phyloP scores from a whole-genome alignment of 2,113 vertebrate genomes.

The Phocoena phocoena region DNA sequence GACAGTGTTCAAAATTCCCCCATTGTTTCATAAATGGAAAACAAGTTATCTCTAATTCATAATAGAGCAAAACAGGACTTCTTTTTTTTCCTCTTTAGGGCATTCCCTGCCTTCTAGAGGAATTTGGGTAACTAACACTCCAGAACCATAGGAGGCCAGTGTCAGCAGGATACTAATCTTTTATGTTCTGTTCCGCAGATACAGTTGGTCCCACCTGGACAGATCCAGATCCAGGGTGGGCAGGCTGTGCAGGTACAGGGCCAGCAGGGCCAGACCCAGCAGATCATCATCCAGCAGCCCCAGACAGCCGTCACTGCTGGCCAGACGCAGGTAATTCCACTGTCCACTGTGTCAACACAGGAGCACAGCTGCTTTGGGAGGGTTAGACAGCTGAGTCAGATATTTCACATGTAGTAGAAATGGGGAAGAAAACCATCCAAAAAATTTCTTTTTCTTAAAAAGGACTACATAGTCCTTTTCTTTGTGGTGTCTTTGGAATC shows the following conservation, averaged over 20 bases:
- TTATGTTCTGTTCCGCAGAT: conserved; percentile 84
- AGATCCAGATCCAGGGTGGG: conserved; percentile 98
- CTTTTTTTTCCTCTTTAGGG: conserved; percentile 29
- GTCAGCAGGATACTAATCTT: conserved; percentile 59
- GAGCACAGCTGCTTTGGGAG: neutral
- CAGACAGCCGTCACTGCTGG: conserved; percentile 97
- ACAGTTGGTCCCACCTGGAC: conserved; percentile 96
- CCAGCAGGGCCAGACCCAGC: conserved; percentile 97
- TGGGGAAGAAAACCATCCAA: neutral
- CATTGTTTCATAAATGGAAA: neutral
- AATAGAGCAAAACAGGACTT: conserved; percentile 41
- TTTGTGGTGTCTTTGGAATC: neutral
- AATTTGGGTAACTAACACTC: conserved; percentile 49
- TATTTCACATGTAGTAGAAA: neutral
- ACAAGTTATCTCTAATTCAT: neutral
- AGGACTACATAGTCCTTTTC: neutral
- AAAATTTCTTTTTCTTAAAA: neutral
- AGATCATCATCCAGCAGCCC: conserved; percentile 99
- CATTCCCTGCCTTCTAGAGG: conserved; percentile 53
- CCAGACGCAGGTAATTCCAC: conserved; percentile 93
- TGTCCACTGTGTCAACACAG: accelerated
- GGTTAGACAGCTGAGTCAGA: neutral
- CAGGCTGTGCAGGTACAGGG: conserved; percentile 97
- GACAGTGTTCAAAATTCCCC: neutral
- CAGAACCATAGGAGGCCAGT: conserved; percentile 39